Conservation (phyloP, 2,888 invertebrate species). For the Rhyacophila evoluta region DNA sequence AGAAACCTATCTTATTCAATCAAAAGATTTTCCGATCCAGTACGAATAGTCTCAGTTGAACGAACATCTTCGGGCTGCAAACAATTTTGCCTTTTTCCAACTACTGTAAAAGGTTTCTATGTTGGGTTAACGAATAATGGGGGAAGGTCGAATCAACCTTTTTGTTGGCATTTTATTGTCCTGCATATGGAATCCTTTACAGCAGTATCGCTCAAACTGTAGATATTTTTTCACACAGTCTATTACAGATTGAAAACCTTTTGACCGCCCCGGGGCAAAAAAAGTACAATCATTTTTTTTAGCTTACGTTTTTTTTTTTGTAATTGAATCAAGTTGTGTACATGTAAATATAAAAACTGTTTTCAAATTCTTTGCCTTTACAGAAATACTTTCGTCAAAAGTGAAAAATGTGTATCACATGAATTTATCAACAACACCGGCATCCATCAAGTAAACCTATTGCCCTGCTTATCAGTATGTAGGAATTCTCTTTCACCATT, state of each 20-base stretch:
- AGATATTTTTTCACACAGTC: neutral
- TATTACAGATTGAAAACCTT: neutral
- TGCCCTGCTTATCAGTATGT: too few species aligned
- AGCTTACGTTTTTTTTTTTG: too few species aligned
- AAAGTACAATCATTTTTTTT: too few species aligned
- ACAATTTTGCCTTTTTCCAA: constrained; percentile 22
- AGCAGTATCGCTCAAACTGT: neutral
- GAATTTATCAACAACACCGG: too few species aligned
- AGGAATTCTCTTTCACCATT: too few species aligned
- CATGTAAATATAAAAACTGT: too few species aligned
- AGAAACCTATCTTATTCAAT: constrained; percentile 19
- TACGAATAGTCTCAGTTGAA: constrained; percentile 13
- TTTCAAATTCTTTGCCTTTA: too few species aligned
- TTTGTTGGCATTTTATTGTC: constrained; percentile 15
- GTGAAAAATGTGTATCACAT: too few species aligned
- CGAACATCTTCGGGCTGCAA: constrained; percentile 1
- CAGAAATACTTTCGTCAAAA: too few species aligned
- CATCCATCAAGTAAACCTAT: too few species aligned
- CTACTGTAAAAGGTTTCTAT: constrained; percentile 1
- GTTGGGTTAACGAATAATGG: constrained; percentile 22
- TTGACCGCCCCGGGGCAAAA: too few species aligned
- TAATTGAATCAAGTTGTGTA: too few species aligned
- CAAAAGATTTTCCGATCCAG: constrained; percentile 22
- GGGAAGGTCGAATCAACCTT: constrained; percentile 19
- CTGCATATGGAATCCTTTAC: constrained; percentile 10